Percentiles rank a stretch among this genome's conserved stretches.
phyloP scores from a whole-genome alignment of 1,140 invertebrate species.

The Drosophila saltans region DNA sequence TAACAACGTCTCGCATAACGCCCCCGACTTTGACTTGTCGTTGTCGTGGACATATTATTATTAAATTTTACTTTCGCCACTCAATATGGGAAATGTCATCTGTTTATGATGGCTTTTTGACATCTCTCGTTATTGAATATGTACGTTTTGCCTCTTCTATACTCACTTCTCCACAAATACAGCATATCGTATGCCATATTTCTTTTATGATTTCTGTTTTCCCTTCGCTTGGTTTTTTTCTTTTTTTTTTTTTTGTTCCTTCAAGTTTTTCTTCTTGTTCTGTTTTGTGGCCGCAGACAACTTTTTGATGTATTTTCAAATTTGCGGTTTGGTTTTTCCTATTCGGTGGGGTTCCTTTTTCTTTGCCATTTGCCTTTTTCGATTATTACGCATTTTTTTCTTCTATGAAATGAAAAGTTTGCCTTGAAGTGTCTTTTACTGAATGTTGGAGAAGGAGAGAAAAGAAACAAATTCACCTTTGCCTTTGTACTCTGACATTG shows the following conservation, averaged over 20 bases:
- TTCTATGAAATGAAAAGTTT: slow-evolving; percentile 31
- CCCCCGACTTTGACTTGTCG: slow-evolving; percentile 58
- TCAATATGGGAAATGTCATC: slow-evolving; percentile 82
- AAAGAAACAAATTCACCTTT: slow-evolving; percentile 17
- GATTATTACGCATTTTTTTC: slow-evolving; percentile 3
- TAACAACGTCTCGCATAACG: slow-evolving; percentile 42
- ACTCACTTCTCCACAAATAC: slow-evolving; percentile 9
- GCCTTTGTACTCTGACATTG: slow-evolving; percentile 32
- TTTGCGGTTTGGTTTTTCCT: slow-evolving; percentile 60
- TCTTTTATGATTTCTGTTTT: slow-evolving; percentile 44
- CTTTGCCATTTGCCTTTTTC: slow-evolving; percentile 12
- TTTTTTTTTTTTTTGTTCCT: slow-evolving; percentile 7
- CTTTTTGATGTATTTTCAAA: slow-evolving; percentile 74
- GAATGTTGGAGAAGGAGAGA: slow-evolving; percentile 5
- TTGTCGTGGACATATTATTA: slow-evolving; percentile 67
- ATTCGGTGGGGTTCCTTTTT: too few species aligned
- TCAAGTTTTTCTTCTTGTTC: not conserved
- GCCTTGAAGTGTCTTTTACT: slow-evolving; percentile 27
- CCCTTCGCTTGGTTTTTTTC: not conserved
- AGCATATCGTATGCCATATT: slow-evolving; percentile 29
- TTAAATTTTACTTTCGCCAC: slow-evolving; percentile 82
- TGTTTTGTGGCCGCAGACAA: slow-evolving; percentile 47
- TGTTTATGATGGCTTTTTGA: slow-evolving; percentile 82
- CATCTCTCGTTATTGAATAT: slow-evolving; percentile 81
- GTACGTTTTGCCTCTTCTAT: slow-evolving; percentile 49